A percentile compares a stretch with the other conserved stretches of the same genome.
Conservation (phyloP, 1,140 invertebrate species). For the Trichonephila clavipes region DNA sequence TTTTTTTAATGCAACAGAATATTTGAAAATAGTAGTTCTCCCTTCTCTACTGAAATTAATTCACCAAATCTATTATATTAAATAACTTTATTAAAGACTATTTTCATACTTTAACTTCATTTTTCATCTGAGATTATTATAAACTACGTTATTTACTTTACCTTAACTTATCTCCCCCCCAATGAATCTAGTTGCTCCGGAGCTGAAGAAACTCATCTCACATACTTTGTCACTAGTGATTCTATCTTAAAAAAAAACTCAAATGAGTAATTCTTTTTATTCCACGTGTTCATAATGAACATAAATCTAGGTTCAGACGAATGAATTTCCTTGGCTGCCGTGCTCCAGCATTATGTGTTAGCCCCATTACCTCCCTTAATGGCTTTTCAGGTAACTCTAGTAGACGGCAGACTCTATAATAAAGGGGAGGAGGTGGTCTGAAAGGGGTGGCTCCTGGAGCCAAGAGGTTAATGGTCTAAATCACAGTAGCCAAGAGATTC, state of each 20-base stretch:
- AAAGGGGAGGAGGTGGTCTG: background rate
- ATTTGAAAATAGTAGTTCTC: background rate
- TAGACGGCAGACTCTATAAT: constrained; percentile 4
- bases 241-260: no score
- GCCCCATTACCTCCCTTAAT: constrained; percentile 52
- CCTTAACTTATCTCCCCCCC: no score
- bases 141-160: background rate
- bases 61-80: background rate
- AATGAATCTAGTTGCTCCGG: background rate
- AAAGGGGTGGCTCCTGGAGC: background rate
- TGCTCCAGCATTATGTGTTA: background rate
- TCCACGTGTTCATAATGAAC: constrained; percentile 14
- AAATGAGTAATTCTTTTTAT: constrained; percentile 14
- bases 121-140: background rate
- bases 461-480: constrained; percentile 55
- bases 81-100: background rate
- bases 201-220: background rate
- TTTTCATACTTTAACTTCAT: background rate
- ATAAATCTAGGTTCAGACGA: constrained; percentile 43
- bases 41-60: background rate
- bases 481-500: constrained; percentile 42
- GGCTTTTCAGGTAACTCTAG: constrained; percentile 29
- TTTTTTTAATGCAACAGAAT: no score
- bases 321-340: background rate
- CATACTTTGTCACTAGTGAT: no score